Evolutionary conservation across 2,797 vertebrate species (phyloP), one percentile per base, ranked within the genome.

Genomic region (Sebastes cheni): DNA sequence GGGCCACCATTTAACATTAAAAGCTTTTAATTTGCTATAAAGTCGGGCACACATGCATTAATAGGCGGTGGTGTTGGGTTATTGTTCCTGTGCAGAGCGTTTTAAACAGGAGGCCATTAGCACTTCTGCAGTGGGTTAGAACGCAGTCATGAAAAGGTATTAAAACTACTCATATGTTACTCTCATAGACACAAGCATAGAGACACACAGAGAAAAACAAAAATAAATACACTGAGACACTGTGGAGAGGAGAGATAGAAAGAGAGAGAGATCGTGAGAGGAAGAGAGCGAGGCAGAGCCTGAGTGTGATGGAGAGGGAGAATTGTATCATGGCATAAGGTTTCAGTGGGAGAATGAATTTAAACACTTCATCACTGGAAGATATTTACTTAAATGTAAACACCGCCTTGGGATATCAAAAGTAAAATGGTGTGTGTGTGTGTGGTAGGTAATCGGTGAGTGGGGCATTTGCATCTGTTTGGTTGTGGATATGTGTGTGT

Each of bases 21-120:
- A 95, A 92, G 94, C 93, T 93, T 94, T 96, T 95, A 95, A 95
- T 96, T 96, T 92, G 94, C 94, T 92, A 95, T 96, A 95, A 96
- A 96, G 89, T 93, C 93, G 9, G 55, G 86, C 81, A 92, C 94
- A 91, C 88, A 83, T 90, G 88, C 93, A 93, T 95, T 94, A 95
- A 95, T 93, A 91, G 94, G 86, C 74, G 52, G 67, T 32, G 76
- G 91, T 88, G 92, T 92, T 92, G 90, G 91, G 89, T 91, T 95
- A 95, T 94, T 95, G 95, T 95, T 95, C 87, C 85, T 92, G 92
- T 56, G 71, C 87, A 80, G 82, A 84, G 80, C 56, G 60, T 94
- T 92, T 95, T 90, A 92, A 94, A 92, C 84, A 94, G 93, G 81
- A 90, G 87, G 86, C 93, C 89, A 94, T 93, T 93, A 91, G 91